Percentiles rank a stretch among this genome's conserved stretches.
Evolutionary conservation across 1,140 invertebrate species (phyloP).

Genomic region (Drosophila arizonae): DNA sequence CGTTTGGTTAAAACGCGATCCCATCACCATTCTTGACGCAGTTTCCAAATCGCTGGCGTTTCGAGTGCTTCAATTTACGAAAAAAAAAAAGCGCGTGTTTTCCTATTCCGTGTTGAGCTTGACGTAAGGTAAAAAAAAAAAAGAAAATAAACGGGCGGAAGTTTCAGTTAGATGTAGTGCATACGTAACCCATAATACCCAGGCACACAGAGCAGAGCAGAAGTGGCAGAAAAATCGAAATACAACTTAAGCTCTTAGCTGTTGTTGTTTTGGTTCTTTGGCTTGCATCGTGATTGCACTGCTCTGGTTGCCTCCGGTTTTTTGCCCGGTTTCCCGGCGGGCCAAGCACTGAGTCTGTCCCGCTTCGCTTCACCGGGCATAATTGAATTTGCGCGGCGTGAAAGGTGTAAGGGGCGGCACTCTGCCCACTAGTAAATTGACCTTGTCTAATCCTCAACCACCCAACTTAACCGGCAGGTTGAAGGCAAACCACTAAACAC

Average conservation of each 20-base stretch:
- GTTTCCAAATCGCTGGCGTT: slow-evolving; percentile 22
- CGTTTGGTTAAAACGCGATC: slow-evolving; percentile 33
- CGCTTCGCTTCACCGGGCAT: slow-evolving; percentile 11
- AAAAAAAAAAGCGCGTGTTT: no score
- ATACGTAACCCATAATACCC: slow-evolving; percentile 38
- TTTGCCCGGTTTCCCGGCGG: not conserved
- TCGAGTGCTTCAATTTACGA: slow-evolving; percentile 17
- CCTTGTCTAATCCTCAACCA: slow-evolving; percentile 8
- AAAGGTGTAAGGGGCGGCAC: not conserved
- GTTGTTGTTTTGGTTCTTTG: slow-evolving; percentile 16
- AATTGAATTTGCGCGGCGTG: slow-evolving; percentile 39
- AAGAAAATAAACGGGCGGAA: not conserved
- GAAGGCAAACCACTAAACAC: slow-evolving; percentile 63
- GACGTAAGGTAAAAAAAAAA: slow-evolving; percentile 10
- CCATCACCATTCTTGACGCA: slow-evolving; percentile 15
- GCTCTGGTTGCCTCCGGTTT: not conserved
- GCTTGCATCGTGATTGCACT: slow-evolving; percentile 31
- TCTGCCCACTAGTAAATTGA: not conserved
- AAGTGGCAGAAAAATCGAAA: slow-evolving; percentile 6
- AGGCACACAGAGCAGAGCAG: not conserved
- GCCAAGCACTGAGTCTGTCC: no score
- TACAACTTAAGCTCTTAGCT: slow-evolving; percentile 60
- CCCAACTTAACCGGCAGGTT: slow-evolving; percentile 38
- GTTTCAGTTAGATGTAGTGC: not conserved
- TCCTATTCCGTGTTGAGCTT: slow-evolving; percentile 11